phyloP scores from a whole-genome alignment of 2,797 vertebrate species.

The Xenops minutus region DNA sequence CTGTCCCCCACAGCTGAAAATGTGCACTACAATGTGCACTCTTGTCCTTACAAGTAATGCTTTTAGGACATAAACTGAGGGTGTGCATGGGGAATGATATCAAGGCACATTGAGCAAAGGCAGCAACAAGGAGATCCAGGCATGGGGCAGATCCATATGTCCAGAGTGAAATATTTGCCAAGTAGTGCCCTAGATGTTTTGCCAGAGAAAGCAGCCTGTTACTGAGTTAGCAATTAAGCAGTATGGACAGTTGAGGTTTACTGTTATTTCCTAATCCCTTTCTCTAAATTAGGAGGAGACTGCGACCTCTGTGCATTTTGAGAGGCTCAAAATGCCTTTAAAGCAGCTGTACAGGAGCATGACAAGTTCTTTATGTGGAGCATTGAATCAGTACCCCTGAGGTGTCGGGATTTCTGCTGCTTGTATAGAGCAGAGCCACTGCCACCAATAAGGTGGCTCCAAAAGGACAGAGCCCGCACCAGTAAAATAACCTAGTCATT shows the following conservation, averaged over 20 bases:
- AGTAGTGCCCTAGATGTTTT: background rate
- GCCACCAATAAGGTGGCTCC: background rate
- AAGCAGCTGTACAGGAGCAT: background rate
- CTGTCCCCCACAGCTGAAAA: background rate
- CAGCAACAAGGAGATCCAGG: background rate
- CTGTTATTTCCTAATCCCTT: background rate
- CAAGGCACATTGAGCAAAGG: background rate
- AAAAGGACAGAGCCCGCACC: background rate
- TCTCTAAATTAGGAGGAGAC: background rate
- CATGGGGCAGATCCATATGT: accelerated
- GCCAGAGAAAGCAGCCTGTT: background rate
- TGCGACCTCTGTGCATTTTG: background rate
- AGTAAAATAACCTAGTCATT: background rate
- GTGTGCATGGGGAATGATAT: background rate
- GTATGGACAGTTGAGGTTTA: background rate
- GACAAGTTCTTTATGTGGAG: background rate
- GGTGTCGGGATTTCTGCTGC: background rate
- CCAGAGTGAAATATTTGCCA: background rate
- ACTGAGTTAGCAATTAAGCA: background rate
- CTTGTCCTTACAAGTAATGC: accelerated
- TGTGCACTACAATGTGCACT: background rate
- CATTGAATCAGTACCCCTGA: background rate
- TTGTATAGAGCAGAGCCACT: background rate
- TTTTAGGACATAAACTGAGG: background rate
- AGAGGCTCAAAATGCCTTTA: background rate